Evolutionary conservation across 1,140 invertebrate genomes (phyloP).

Genomic region (Goniozus legneri): DNA sequence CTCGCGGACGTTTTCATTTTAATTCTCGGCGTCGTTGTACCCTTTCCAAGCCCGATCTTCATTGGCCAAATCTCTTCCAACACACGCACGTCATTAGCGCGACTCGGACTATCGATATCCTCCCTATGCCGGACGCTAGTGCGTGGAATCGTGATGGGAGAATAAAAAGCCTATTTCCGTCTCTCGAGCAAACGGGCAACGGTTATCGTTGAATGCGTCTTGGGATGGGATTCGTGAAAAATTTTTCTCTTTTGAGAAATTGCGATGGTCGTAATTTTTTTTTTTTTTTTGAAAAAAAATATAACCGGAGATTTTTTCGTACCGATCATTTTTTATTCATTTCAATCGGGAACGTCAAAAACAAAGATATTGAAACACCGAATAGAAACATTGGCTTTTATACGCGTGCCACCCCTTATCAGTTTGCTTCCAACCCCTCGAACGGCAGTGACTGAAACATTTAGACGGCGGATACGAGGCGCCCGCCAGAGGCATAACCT

Average conservation of each 20-base stretch:
- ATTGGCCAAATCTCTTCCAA: conserved; percentile 51
- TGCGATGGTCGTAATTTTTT: too few species aligned
- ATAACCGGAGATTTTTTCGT: too few species aligned
- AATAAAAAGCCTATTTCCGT: conserved; percentile 44
- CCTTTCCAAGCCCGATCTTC: neutral
- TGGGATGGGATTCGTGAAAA: too few species aligned
- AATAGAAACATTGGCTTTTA: too few species aligned
- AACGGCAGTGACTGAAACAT: conserved; percentile 34
- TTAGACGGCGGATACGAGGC: conserved; percentile 40
- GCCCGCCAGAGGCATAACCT: conserved; percentile 40
- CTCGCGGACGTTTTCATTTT: neutral
- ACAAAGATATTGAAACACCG: too few species aligned
- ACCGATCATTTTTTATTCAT: too few species aligned
- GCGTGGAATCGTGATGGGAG: conserved; percentile 42
- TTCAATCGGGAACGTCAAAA: too few species aligned
- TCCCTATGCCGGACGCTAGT: conserved; percentile 38
- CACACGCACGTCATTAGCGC: conserved; percentile 51
- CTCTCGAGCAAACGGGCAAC: too few species aligned
- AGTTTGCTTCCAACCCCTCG: conserved; percentile 13
- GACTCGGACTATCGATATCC: conserved; percentile 43
- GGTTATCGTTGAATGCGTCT: too few species aligned
- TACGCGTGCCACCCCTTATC: too few species aligned
- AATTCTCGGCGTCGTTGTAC: neutral
- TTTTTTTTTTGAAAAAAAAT: too few species aligned
- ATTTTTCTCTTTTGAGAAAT: too few species aligned